Conservation (phyloP, 2,797 vertebrate genomes). For the Mormyrops boulengeri region DNA sequence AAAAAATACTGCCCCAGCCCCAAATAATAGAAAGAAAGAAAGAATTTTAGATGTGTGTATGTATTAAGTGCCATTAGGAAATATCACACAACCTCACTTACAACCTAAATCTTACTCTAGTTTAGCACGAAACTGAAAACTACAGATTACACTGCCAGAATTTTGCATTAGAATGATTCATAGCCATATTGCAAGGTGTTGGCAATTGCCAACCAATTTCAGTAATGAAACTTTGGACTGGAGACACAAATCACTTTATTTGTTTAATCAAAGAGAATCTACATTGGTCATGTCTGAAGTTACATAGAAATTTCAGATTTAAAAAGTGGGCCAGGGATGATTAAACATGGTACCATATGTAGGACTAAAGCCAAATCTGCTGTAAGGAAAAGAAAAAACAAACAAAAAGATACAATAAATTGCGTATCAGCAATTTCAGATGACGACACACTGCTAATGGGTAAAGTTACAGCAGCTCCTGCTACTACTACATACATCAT, state of each 20-base stretch:
- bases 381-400: neutral
- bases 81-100: neutral
- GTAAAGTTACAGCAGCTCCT: slow-evolving; percentile 4
- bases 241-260: slow-evolving; percentile 28
- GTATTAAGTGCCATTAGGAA: neutral
- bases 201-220: neutral
- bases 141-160: neutral
- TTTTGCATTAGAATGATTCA: neutral
- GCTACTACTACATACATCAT: neutral
- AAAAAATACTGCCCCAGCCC: neutral
- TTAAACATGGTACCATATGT: slow-evolving; percentile 15
- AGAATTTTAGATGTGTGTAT: neutral
- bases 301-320: slow-evolving; percentile 24
- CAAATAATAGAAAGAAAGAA: neutral
- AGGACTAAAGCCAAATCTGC: slow-evolving; percentile 16
- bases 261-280: slow-evolving; percentile 14
- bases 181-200: neutral
- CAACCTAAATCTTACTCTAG: neutral
- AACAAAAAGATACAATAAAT: slow-evolving; percentile 9
- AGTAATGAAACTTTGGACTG: slow-evolving; percentile 3
- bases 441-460: slow-evolving; percentile 4
- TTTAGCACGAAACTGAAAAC: neutral
- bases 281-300: slow-evolving; percentile 20
- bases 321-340: slow-evolving; percentile 22
- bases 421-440: slow-evolving; percentile 10